phyloP scores from a whole-genome alignment of 1,140 invertebrate species.

The Campoletis sonorensis region DNA sequence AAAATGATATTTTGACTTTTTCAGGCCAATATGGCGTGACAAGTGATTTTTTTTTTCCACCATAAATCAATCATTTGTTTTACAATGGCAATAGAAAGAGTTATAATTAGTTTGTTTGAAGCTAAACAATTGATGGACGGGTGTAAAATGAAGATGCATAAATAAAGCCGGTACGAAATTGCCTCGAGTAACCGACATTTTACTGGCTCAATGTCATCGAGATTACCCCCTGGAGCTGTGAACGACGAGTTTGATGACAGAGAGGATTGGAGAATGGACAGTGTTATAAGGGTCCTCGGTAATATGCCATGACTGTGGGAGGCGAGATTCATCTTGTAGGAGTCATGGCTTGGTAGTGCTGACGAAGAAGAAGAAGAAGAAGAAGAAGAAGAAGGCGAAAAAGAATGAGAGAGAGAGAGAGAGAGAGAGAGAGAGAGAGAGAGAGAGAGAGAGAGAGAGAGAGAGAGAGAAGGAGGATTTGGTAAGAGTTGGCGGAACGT shows the following conservation, averaged over 20 bases:
- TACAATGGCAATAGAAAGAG: too few species aligned
- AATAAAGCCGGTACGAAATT: conserved; percentile 1
- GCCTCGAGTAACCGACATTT: conserved; percentile 5
- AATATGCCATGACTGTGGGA: background rate
- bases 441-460: background rate
- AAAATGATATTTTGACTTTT: too few species aligned
- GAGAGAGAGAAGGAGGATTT: conserved; percentile 54
- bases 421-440: too few species aligned
- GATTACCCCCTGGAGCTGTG: conserved; percentile 5
- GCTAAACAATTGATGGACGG: background rate
- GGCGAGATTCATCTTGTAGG: conserved; percentile 46
- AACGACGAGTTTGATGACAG: conserved; percentile 17
- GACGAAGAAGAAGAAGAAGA: background rate
- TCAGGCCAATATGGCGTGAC: too few species aligned
- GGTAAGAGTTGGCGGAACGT: conserved; percentile 57
- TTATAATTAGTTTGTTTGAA: too few species aligned
- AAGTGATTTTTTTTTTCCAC: too few species aligned
- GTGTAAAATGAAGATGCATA: background rate
- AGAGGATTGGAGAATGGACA: background rate
- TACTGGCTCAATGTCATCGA: conserved; percentile 16
- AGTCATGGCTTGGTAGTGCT: conserved; percentile 25
- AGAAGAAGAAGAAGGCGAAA: background rate
- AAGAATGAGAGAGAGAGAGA: too few species aligned
- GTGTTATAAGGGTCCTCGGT: background rate
- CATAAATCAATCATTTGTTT: too few species aligned